Base-by-base conservation (phyloP, 1,140 invertebrate species). In the Phymastichus coffea region DNA sequence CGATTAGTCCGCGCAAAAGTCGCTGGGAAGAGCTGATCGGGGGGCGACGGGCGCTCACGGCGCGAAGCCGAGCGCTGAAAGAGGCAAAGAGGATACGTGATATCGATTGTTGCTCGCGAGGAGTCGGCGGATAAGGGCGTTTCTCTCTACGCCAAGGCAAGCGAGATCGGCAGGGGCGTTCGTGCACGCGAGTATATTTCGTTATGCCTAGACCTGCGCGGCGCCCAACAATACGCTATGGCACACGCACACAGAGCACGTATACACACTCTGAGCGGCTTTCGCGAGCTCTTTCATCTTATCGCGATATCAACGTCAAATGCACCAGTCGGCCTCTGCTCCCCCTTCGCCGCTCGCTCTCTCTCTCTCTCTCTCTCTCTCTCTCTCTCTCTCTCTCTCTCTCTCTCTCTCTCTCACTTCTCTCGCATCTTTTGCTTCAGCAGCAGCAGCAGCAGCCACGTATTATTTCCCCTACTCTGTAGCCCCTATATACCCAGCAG, bases 221-320 rank as follows among this genome's bases (percentile, higher is more conserved):
- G 38, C 28, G 28, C 12, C 28, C 28, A 33, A 7, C 6, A 46
- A 57, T 48, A 48, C 23, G 12, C 23, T 7, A 9, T n/a, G 8
- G 28, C 17, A 48, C 46, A 48, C 17, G 28, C 20, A 44, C 10
- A 44, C 10, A 9, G 19, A 46, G 37, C 38, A 12, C 12, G 12
- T 6, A 33, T 33, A 33, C 28, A 33, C 12, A 33, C 12, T 12
- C 12, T 6, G 28, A 33, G 25, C 22, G 35, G 26, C 43, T 33
- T 33, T 33, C 6, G 54, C 52, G 7, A 10, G 57, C 58, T 78
- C 76, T 79, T 79, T 79, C 76, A 78, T 77, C 76, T 79, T 79
- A 79, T 78, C 77, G 68, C 69, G 71, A 75, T 77, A 78, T 79
- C 77, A 79, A 79, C 76, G 77, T 79, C 77, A 78, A 78, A 77